Percentiles rank a stretch among this genome's conserved stretches.
These are phyloP conservation scores for Gymnoscopelus braueri DNA, from an alignment of 2,797 vertebrate species.

Conservation along the genomic window DNA sequence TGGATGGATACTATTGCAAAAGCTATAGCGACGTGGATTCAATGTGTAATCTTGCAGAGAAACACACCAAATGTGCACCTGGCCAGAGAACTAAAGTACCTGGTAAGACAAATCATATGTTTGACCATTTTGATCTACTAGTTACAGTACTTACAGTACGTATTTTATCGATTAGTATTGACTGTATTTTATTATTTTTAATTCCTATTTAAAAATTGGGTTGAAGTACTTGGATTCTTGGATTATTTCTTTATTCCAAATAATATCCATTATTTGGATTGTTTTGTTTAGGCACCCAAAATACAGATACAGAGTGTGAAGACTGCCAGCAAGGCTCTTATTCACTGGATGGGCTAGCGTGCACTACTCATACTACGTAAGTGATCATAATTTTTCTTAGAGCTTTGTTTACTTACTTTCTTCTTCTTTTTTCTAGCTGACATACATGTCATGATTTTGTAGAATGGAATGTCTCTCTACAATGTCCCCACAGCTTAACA, in stretches of 20 bases:
- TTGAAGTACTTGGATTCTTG: neutral
- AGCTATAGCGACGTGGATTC: fast-evolving
- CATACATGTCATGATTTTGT: too few relatives aligned
- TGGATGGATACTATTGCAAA: conserved; percentile 41
- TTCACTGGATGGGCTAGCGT: conserved; percentile 47
- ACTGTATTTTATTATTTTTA: neutral
- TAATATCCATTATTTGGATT: too few relatives aligned
- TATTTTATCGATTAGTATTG: neutral
- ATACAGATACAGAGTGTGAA: conserved; percentile 55
- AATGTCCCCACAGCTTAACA: too few relatives aligned
- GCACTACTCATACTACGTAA: conserved; percentile 55
- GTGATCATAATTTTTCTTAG: conserved; percentile 4
- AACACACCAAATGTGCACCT: conserved; percentile 24
- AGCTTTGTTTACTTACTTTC: too few relatives aligned
- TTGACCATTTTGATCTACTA: neutral
- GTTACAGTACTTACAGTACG: neutral
- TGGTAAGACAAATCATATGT: conserved; percentile 23
- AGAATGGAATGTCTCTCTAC: too few relatives aligned
- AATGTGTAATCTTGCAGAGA: conserved; percentile 2
- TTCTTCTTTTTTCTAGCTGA: too few relatives aligned
- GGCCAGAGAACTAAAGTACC: conserved; percentile 36
- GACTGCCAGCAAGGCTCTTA: conserved; percentile 43
- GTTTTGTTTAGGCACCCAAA: conserved; percentile 50
- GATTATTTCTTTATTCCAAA: neutral
- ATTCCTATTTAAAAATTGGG: conserved; percentile 10